Evolutionary conservation across 2,113 vertebrate genomes (phyloP).

Genomic region (Pangasianodon hypophthalmus): DNA sequence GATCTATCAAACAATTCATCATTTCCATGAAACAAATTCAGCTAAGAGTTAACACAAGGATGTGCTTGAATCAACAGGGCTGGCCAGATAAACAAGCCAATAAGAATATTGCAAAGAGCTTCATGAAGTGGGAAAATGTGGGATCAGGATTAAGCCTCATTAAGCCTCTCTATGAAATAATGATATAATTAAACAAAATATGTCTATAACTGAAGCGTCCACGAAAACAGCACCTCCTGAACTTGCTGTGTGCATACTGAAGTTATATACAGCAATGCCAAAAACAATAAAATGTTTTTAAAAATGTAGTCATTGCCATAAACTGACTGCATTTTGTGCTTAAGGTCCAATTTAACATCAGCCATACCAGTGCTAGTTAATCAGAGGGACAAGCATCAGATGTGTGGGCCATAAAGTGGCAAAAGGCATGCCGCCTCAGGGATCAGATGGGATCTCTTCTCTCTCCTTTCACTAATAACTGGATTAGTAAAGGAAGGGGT

Average conservation of each 20-base stretch:
- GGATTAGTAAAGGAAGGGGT: conserved; percentile 70
- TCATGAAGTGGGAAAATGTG: not conserved
- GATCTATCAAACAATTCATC: conserved; percentile 59
- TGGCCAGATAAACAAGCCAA: not conserved
- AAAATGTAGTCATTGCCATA: not conserved
- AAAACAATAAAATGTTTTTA: not conserved
- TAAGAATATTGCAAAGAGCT: not conserved
- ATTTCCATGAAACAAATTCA: conserved; percentile 54
- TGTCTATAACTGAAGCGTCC: not conserved
- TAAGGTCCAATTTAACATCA: not conserved
- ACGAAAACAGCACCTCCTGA: not conserved
- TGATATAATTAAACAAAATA: not conserved
- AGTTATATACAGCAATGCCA: not conserved
- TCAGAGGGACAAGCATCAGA: conserved; percentile 37
- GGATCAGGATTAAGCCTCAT: not conserved
- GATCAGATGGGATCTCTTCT: conserved; percentile 76
- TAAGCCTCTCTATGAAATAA: not conserved
- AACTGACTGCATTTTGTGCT: not conserved
- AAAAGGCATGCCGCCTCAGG: conserved; percentile 62
- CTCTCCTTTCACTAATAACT: conserved; percentile 76
- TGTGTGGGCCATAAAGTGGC: conserved; percentile 51
- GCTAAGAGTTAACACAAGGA: not conserved
- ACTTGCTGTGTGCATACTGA: not conserved
- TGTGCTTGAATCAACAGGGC: not conserved
- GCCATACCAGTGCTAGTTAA: conserved; percentile 2